These are phyloP conservation scores for Gasterosteus aculeatus DNA, from an alignment of 2,113 vertebrate species.

Conservation along the genomic window DNA sequence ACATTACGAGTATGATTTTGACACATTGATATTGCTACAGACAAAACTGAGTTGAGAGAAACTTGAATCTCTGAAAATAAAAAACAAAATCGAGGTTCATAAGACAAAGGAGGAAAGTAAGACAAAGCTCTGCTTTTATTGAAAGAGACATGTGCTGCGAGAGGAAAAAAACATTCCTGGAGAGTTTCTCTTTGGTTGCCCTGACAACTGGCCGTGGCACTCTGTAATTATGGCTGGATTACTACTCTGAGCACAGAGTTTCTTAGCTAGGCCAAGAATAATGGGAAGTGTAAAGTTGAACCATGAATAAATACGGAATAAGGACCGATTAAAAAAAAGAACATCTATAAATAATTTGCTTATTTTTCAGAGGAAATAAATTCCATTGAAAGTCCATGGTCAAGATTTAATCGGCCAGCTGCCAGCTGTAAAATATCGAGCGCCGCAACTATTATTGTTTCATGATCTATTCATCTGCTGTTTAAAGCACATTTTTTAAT, in stretches of 20 bases:
- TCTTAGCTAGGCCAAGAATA: conserved; percentile 46
- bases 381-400: not conserved
- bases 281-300: conserved; percentile 29
- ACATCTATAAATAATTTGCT: not conserved
- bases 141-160: conserved; percentile 36
- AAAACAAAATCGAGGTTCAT: conserved; percentile 5
- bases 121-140: conserved; percentile 26
- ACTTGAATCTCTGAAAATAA: not conserved
- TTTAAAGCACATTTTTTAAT: not conserved
- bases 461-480: not conserved
- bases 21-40: not conserved
- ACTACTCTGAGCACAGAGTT: conserved; percentile 65
- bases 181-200: conserved; percentile 79
- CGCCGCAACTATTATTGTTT: not conserved
- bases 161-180: conserved; percentile 71
- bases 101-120: conserved; percentile 28
- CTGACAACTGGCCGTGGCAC: conserved; percentile 72
- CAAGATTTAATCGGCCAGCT: not conserved
- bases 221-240: conserved; percentile 75
- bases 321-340: not conserved
- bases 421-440: not conserved
- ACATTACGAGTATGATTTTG: not conserved
- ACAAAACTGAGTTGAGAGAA: not conserved
- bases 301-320: conserved; percentile 19
- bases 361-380: conserved; percentile 6